Evolutionary conservation across 2,797 vertebrate genomes (phyloP), one percentile per base, ranked within the genome.

Genomic region (Sternotherus odoratus): DNA sequence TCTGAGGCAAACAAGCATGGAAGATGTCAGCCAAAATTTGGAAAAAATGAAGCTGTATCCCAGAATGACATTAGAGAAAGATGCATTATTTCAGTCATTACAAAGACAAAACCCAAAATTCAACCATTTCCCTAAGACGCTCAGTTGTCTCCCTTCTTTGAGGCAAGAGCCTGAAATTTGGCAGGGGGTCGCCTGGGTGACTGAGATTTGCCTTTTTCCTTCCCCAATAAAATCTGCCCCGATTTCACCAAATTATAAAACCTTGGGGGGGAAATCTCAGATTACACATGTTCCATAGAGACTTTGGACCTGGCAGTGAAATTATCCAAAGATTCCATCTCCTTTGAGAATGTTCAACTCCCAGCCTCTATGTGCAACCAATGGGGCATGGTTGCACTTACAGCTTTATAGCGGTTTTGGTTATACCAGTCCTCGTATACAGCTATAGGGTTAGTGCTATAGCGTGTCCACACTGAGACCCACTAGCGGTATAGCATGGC

Each of bases 41-140:
- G 9, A 60, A 69, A 39, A 82, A 13, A 28, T 15, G 30, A 24
- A 75, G 72, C 43, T 28, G 43, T 30, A 48, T 30, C 13, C 72
- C 83, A 87, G 82, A 78, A 88, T 24, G 85, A 48, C 36, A 2
- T 1, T 12, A 69, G 69, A 36, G 79, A 4, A 3, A 89, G 36
- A 77, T 0, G 1, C 0, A 1, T 19, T 13, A 77, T 60, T 85
- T 83, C 21, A 48, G 2, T 0, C 23, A 30, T 30, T 69, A 89
- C 13, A 63, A 0, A 33, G 13, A 60, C 15, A 60, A 33, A 15
- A 33, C 8, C 30, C 53, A 0, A 54, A 78, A 81, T 81, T 69
- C 49, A 92, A 36, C 1, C 36, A 24, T 7, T 39, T 79, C 26
- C 54, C 53, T 6, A 8, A 83, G 50, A 95, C 72, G 13, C 12